Evolutionary conservation across 2,797 vertebrate species (phyloP).

Genomic region (Rallus crepitans): DNA sequence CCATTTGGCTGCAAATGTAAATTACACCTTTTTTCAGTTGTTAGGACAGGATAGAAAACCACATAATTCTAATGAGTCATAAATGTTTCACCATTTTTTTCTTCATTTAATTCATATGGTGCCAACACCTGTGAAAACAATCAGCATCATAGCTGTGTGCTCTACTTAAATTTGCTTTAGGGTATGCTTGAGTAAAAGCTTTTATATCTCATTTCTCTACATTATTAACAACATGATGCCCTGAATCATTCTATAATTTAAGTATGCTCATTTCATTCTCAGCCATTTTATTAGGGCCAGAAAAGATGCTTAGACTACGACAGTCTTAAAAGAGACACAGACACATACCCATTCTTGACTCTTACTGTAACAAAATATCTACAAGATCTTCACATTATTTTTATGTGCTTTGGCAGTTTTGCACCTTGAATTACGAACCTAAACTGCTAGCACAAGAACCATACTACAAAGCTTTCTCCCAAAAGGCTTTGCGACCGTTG

Average conservation of each 20-base stretch:
- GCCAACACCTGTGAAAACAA: conserved; percentile 79
- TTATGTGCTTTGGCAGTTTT: conserved; percentile 65
- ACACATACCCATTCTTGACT: background rate
- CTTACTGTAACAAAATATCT: conserved; percentile 58
- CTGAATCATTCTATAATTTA: conserved; percentile 71
- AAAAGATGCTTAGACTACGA: conserved; percentile 38
- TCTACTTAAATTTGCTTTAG: conserved; percentile 72
- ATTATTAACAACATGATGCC: conserved; percentile 73
- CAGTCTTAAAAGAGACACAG: conserved; percentile 32
- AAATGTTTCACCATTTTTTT: conserved; percentile 77
- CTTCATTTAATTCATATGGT: conserved; percentile 77
- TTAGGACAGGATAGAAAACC: conserved; percentile 76
- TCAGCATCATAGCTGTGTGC: conserved; percentile 72
- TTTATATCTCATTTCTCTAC: conserved; percentile 71
- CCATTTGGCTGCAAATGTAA: conserved; percentile 73
- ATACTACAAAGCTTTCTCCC: conserved; percentile 36
- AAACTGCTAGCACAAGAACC: conserved; percentile 49
- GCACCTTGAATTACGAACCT: conserved; percentile 55
- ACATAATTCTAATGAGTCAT: conserved; percentile 77
- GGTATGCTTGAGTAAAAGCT: conserved; percentile 65
- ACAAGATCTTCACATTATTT: conserved; percentile 54
- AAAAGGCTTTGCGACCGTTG: conserved; percentile 22
- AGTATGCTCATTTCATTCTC: conserved; percentile 45
- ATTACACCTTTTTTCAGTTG: conserved; percentile 78
- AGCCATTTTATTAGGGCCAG: conserved; percentile 55